Evolutionary conservation across 2,888 invertebrate species (phyloP).

Genomic region (Onchidella celtica): DNA sequence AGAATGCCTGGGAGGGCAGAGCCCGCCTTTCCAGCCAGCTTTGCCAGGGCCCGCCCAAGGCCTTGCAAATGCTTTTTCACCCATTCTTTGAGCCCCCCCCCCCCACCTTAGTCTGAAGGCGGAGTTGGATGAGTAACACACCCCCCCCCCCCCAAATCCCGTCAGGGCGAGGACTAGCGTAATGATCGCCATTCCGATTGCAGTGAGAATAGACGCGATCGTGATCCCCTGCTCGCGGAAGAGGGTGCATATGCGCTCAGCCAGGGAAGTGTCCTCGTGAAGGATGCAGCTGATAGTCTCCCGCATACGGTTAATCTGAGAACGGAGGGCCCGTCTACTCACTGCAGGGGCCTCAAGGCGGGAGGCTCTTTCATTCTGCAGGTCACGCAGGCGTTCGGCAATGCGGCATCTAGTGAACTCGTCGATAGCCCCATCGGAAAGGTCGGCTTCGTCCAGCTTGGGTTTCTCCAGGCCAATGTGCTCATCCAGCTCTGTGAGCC

Average conservation of each 20-base stretch:
- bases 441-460: neutral
- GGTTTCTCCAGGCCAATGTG: neutral
- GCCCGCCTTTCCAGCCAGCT: neutral
- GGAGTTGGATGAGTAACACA: neutral
- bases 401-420: neutral
- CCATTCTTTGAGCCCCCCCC: slow-evolving; percentile 8
- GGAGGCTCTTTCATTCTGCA: neutral
- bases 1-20: slow-evolving; percentile 17
- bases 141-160: too few species aligned
- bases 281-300: neutral
- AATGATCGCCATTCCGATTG: neutral
- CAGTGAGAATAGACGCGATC: slow-evolving; percentile 1
- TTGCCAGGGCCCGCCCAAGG: neutral
- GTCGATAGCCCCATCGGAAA: too few species aligned
- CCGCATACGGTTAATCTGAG: slow-evolving; percentile 24
- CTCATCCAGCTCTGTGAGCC: too few species aligned
- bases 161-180: neutral
- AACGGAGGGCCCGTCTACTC: neutral
- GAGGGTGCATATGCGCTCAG: neutral
- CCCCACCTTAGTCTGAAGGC: neutral
- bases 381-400: too few species aligned
- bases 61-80: neutral
- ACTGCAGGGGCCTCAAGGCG: slow-evolving; percentile 1
- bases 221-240: slow-evolving; percentile 1
- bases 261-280: slow-evolving; percentile 10